Conservation (phyloP, 1,140 invertebrate species). For the Dinoponera quadriceps region DNA sequence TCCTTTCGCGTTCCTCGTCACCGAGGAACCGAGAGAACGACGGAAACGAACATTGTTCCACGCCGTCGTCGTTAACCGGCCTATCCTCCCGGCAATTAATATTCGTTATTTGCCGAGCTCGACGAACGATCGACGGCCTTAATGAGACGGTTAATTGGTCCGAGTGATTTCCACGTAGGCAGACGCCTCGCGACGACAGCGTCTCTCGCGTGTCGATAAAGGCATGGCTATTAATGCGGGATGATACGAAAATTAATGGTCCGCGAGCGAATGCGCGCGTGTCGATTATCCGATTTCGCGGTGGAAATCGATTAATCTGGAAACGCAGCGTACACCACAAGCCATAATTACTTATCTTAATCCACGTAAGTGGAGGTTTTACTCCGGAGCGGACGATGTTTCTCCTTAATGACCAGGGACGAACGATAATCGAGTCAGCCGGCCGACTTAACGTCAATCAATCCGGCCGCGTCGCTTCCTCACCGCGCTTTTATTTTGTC, state of each 20-base stretch:
- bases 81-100: slow-evolving; percentile 3
- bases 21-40: slow-evolving; percentile 31
- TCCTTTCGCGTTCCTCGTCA: not conserved
- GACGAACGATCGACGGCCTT: slow-evolving; percentile 9
- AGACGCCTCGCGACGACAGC: slow-evolving; percentile 12
- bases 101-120: slow-evolving; percentile 6
- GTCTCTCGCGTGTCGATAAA: slow-evolving; percentile 12
- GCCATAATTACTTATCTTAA: slow-evolving; percentile 74
- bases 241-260: slow-evolving; percentile 65
- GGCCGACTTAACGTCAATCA: slow-evolving; percentile 82
- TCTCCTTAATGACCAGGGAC: slow-evolving; percentile 78
- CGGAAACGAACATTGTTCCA: too few relatives aligned
- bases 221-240: slow-evolving; percentile 49
- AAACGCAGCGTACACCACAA: slow-evolving; percentile 57
- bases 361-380: slow-evolving; percentile 52
- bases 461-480: slow-evolving; percentile 56
- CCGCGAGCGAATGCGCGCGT: slow-evolving; percentile 42
- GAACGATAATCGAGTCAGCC: slow-evolving; percentile 81
- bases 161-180: slow-evolving; percentile 17
- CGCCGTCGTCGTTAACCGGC: not conserved
- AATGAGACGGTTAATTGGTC: slow-evolving; percentile 56
- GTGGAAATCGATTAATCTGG: slow-evolving; percentile 67
- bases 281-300: slow-evolving; percentile 66
- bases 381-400: slow-evolving; percentile 61
- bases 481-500: slow-evolving; percentile 54